Evolutionary conservation across 1,140 invertebrate genomes (phyloP).

Genomic region (Cotesia chilonis): DNA sequence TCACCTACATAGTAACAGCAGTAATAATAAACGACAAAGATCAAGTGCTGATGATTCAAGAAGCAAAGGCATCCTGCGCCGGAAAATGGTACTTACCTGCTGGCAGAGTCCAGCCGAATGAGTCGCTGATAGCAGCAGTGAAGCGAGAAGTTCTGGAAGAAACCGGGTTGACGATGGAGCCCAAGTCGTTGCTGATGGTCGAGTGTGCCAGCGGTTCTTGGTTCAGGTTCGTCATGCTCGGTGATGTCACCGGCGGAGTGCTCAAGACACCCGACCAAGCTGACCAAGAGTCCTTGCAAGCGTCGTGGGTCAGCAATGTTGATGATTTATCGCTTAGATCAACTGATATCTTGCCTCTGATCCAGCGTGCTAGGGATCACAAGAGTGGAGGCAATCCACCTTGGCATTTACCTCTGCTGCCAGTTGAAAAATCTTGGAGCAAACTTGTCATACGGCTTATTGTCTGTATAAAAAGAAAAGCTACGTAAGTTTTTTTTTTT

Average conservation of each 20-base stretch:
- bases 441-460: constrained; percentile 82
- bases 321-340: constrained; percentile 80
- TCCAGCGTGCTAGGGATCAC: constrained; percentile 75
- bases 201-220: constrained; percentile 88
- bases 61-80: constrained; percentile 91
- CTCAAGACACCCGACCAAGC: constrained; percentile 90
- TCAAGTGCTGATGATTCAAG: constrained; percentile 96
- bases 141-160: constrained; percentile 94
- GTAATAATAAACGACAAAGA: constrained; percentile 86
- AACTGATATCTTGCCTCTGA: constrained; percentile 82
- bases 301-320: constrained; percentile 85
- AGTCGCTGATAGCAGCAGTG: constrained; percentile 86
- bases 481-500: constrained; percentile 68
- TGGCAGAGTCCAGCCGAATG: constrained; percentile 89
- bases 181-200: constrained; percentile 84
- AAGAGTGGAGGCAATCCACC: constrained; percentile 53
- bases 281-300: constrained; percentile 93
- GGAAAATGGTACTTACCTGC: constrained; percentile 95
- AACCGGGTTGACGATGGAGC: constrained; percentile 87
- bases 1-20: constrained; percentile 92
- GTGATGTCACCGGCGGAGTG: constrained; percentile 78
- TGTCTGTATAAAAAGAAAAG: constrained; percentile 81
- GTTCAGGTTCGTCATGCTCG: constrained; percentile 92
- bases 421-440: constrained; percentile 72
- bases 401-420: constrained; percentile 80